These are phyloP conservation scores for Gonatopus flavifemur DNA, from an alignment of 1,140 invertebrate genomes.

Conservation along the genomic window DNA sequence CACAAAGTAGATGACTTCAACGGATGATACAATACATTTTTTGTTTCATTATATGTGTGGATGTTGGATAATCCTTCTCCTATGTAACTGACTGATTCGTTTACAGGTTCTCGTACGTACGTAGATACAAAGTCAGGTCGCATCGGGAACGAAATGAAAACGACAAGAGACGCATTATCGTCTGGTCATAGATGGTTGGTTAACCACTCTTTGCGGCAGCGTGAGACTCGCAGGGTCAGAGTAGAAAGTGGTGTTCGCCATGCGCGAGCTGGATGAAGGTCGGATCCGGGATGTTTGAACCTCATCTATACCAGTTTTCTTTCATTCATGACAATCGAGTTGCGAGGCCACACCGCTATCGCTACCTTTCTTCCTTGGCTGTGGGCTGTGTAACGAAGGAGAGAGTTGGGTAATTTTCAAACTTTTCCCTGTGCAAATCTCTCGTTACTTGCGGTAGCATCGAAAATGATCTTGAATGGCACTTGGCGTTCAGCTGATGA, in stretches of 20 bases:
- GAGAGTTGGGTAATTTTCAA: conserved; percentile 4
- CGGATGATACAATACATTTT: too few relatives aligned
- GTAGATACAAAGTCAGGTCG: too few relatives aligned
- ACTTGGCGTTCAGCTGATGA: too few relatives aligned
- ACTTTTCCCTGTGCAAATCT: not conserved
- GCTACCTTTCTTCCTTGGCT: conserved; percentile 1
- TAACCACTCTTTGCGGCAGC: too few relatives aligned
- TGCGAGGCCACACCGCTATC: conserved; percentile 6
- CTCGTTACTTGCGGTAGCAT: too few relatives aligned
- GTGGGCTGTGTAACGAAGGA: not conserved
- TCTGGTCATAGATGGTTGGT: too few relatives aligned
- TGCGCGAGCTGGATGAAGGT: conserved; percentile 41
- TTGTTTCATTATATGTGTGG: too few relatives aligned
- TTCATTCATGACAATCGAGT: conserved; percentile 41
- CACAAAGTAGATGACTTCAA: too few relatives aligned
- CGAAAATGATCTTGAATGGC: too few relatives aligned
- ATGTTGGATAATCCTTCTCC: too few relatives aligned
- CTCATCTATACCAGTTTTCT: conserved; percentile 41
- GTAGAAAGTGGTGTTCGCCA: conserved; percentile 47
- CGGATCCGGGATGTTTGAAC: conserved; percentile 49
- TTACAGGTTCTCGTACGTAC: too few relatives aligned
- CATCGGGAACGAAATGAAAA: conserved; percentile 38
- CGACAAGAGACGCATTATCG: conserved; percentile 33
- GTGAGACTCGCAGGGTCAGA: conserved; percentile 42
- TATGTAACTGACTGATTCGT: too few relatives aligned